Base-by-base conservation (phyloP, 2,888 invertebrate species). In the Ochropleura leucogaster region DNA sequence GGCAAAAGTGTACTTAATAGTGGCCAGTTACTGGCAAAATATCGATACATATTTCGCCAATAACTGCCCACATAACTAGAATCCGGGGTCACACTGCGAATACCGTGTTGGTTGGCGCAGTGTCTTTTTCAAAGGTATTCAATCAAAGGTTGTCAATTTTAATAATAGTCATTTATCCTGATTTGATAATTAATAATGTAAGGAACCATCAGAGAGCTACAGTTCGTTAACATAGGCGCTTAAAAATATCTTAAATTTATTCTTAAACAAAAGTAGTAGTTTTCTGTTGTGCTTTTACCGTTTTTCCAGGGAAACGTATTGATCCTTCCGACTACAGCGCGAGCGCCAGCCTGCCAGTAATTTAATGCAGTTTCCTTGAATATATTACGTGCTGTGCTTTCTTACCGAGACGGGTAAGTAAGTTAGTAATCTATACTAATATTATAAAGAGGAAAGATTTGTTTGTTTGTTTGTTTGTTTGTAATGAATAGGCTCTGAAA, bases 321-420 rank as follows among this genome's bases (percentile, higher is more conserved):
- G 75, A 68, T 76, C 53, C 46, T 47, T 16, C 20, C n/a, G 42
- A 60, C 60, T 44, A 53, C 30, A 53, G 42, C 53, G 42, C 20
- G 60, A 42, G 47, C n/a, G 42, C 20, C 66, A 42, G 47, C n/a
- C 53, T 30, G 62, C 0, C 42, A 42, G 47, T 62, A 75, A 75
- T 49, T 16, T 30, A 68, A 76, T 76, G 76, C 68, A 76, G 62
- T 76, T 76, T 55, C 76, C 68, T 62, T 68, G 60, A 67, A 53
- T 66, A 53, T 18, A 51, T 47, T 49, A 68, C 9, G n/a, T 51
- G 40, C 8, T 7, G 14, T 60, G 51, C 14, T 30, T 49, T 73
- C 14, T 18, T 20, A 18, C 14, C 18, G 30, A 30, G 30, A 42
- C 14, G 30, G 53, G 40, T 14, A 62, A 53, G 16, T 20, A 46